Evolutionary conservation across 2,797 vertebrate genomes (phyloP).

Genomic region (Pangasius mekongensis): DNA sequence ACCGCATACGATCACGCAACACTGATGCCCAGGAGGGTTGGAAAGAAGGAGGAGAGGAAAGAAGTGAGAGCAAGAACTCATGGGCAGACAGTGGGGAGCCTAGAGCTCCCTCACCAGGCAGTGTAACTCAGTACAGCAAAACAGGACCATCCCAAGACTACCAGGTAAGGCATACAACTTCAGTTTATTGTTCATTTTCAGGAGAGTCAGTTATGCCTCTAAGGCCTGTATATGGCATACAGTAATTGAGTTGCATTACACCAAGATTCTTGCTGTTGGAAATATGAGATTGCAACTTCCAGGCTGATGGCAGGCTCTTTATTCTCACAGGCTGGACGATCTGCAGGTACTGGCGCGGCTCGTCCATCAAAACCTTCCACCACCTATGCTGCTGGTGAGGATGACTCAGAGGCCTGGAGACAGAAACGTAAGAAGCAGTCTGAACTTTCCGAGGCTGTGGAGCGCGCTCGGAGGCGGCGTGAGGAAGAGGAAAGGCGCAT

Average conservation of each 20-base stretch:
- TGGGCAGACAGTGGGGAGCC: constrained; percentile 70
- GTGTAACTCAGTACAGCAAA: constrained; percentile 78
- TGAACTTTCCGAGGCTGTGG: constrained; percentile 92
- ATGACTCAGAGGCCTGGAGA: constrained; percentile 92
- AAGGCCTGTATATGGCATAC: too few relatives aligned
- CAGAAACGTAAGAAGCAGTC: constrained; percentile 92
- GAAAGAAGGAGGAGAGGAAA: constrained; percentile 85
- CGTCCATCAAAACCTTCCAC: constrained; percentile 68
- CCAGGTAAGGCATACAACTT: constrained; percentile 76
- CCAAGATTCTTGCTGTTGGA: neutral
- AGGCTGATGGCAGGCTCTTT: neutral
- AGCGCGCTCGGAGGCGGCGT: constrained; percentile 89
- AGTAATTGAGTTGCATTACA: neutral
- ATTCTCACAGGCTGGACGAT: constrained; percentile 58
- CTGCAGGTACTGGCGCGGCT: constrained; percentile 71
- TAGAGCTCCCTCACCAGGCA: constrained; percentile 76
- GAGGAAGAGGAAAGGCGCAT: constrained; percentile 95
- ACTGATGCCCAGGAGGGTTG: constrained; percentile 77
- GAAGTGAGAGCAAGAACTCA: constrained; percentile 69
- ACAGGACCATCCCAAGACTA: constrained; percentile 74
- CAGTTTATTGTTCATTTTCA: neutral
- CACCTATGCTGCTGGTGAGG: constrained; percentile 78
- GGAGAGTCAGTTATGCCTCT: neutral
- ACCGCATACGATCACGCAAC: constrained; percentile 78
- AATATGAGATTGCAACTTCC: neutral